phyloP scores from a whole-genome alignment of 2,888 invertebrate genomes.

The Sialis fuliginosa region DNA sequence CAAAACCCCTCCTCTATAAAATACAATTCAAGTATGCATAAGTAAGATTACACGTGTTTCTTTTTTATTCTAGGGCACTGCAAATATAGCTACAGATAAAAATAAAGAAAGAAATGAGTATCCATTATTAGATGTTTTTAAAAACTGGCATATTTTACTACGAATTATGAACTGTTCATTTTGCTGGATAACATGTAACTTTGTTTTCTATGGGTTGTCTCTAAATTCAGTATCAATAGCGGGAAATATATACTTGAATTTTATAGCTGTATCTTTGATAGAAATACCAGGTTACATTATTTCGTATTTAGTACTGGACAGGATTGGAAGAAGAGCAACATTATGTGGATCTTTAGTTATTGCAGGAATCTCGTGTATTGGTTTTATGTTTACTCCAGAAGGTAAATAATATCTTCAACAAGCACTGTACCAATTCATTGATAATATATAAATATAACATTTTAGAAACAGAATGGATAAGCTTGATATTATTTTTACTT shows the following conservation, averaged over 20 bases:
- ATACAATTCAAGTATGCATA: too few species aligned
- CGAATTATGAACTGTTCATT: slow-evolving; percentile 49
- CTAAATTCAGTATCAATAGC: slow-evolving; percentile 57
- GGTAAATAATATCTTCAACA: background rate
- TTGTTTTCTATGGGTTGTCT: slow-evolving; percentile 66
- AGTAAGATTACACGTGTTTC: too few species aligned
- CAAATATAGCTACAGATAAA: too few species aligned
- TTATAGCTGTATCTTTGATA: slow-evolving; percentile 44
- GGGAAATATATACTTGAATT: slow-evolving; percentile 64
- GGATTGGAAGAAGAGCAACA: slow-evolving; percentile 42
- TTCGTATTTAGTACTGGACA: slow-evolving; percentile 43
- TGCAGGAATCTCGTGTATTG: slow-evolving; percentile 36
- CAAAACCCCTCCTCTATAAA: too few species aligned
- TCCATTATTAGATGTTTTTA: background rate
- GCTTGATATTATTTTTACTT: slow-evolving; percentile 33
- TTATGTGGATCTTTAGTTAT: slow-evolving; percentile 40
- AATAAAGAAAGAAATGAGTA: background rate
- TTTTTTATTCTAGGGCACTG: too few species aligned
- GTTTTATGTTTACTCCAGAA: background rate
- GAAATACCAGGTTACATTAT: slow-evolving; percentile 58
- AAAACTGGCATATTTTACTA: slow-evolving; percentile 16
- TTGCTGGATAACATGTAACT: slow-evolving; percentile 63
- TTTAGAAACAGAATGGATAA: background rate
- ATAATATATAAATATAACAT: background rate
- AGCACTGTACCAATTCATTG: too few species aligned